A percentile compares a stretch with the other conserved stretches of the same genome.
These are phyloP conservation scores for Temnothorax nylanderi DNA, from an alignment of 1,140 invertebrate species.

Conservation along the genomic window DNA sequence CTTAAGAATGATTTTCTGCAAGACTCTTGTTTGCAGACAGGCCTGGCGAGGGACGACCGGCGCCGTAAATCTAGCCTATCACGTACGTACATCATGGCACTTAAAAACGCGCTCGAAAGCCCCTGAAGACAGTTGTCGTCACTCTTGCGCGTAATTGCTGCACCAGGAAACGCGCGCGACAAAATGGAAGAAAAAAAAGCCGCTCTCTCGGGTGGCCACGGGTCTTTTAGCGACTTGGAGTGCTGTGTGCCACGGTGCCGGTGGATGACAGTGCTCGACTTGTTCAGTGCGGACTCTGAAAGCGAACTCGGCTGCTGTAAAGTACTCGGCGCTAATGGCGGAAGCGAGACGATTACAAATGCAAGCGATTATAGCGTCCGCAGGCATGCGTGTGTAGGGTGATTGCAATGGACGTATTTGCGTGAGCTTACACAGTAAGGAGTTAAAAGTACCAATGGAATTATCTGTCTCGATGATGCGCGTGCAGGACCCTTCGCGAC, in stretches of 20 bases:
- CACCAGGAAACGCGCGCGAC: conserved; percentile 24
- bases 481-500: not conserved
- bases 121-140: conserved; percentile 15
- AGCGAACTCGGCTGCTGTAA: conserved; percentile 44
- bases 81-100: not conserved
- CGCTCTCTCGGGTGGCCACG: not conserved
- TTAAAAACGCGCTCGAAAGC: conserved; percentile 1
- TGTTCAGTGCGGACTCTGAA: conserved; percentile 43
- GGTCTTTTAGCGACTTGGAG: conserved; percentile 21
- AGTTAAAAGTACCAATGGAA: conserved; percentile 19
- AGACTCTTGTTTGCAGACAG: not conserved
- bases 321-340: conserved; percentile 50
- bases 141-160: conserved; percentile 26
- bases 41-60: not conserved
- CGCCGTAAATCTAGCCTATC: not conserved
- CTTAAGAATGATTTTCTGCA: not conserved
- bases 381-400: not conserved
- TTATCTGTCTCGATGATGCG: conserved; percentile 25
- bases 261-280: conserved; percentile 47
- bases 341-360: conserved; percentile 61
- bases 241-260: conserved; percentile 1
- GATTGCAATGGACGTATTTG: not conserved
- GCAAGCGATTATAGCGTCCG: conserved; percentile 29
- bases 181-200: conserved; percentile 5
- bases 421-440: not conserved